Conservation (phyloP, 1,140 invertebrate species). For the Cotesia vestalis region DNA sequence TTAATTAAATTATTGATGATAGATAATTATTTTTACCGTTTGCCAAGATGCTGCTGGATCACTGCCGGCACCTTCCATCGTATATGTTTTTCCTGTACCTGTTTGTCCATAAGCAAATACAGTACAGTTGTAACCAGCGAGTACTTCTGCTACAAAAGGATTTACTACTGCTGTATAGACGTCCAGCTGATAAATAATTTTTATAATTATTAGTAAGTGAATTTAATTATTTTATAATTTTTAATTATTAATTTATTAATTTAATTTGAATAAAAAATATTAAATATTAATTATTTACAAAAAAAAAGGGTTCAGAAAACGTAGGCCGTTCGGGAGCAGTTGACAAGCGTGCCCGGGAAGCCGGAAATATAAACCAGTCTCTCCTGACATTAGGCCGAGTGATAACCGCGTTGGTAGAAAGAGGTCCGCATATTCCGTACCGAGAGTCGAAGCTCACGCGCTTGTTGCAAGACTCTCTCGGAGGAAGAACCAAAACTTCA, state of each 20-base stretch:
- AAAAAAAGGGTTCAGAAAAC: constrained; percentile 87
- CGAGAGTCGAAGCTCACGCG: constrained; percentile 93
- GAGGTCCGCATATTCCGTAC: constrained; percentile 92
- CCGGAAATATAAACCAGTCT: constrained; percentile 96
- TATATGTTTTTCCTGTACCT: constrained; percentile 97
- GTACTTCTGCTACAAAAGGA: constrained; percentile 90
- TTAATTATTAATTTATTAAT: background rate
- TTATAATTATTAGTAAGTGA: background rate
- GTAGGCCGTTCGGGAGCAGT: constrained; percentile 92
- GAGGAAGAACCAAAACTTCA: constrained; percentile 93
- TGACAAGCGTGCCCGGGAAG: constrained; percentile 90
- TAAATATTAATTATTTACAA: background rate
- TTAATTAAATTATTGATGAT: background rate
- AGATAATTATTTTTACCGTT: constrained; percentile 50
- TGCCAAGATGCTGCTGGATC: constrained; percentile 60
- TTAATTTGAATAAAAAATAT: background rate
- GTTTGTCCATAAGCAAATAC: constrained; percentile 99
- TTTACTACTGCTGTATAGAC: constrained; percentile 89
- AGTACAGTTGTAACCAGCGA: constrained; percentile 96
- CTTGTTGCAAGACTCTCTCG: constrained; percentile 93
- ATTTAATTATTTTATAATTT: background rate
- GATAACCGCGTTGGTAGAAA: constrained; percentile 95
- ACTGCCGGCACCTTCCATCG: constrained; percentile 90
- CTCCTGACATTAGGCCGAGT: constrained; percentile 93
- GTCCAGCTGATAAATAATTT: constrained; percentile 72